phyloP scores from a whole-genome alignment of 2,113 vertebrate species.

The Solea senegalensis region DNA sequence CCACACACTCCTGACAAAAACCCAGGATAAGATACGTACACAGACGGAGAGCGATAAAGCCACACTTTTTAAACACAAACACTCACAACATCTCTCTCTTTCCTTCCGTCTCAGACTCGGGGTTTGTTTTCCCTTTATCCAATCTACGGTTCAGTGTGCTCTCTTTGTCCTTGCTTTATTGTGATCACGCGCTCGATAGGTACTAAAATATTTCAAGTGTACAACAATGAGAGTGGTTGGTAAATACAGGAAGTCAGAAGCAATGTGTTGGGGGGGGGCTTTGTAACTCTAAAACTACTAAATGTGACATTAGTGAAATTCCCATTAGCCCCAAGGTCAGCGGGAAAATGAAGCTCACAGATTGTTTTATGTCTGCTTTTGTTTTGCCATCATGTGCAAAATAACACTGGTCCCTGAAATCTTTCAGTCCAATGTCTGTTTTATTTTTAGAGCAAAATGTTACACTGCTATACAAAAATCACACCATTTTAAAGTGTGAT shows the following conservation, averaged over 20 bases:
- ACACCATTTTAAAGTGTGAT: no score
- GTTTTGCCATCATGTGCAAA: neutral
- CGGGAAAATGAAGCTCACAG: constrained; percentile 9
- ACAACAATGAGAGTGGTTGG: constrained; percentile 31
- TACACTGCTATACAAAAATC: neutral
- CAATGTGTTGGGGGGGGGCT: neutral
- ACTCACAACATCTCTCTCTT: constrained; percentile 8
- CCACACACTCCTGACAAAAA: constrained; percentile 53
- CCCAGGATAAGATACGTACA: constrained; percentile 53
- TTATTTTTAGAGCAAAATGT: no score
- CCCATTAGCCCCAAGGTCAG: neutral
- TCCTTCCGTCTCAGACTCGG: neutral
- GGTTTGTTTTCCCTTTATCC: constrained; percentile 26
- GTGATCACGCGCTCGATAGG: constrained; percentile 11
- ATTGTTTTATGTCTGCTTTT: neutral
- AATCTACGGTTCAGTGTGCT: neutral
- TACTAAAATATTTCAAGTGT: constrained; percentile 45
- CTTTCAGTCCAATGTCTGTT: no score
- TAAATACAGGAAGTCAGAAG: constrained; percentile 16
- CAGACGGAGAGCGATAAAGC: constrained; percentile 30
- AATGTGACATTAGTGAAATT: constrained; percentile 1
- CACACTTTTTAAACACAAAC: constrained; percentile 21
- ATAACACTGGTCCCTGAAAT: no score
- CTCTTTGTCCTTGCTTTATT: constrained; percentile 27
- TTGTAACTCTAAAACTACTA: neutral